Base-by-base conservation (phyloP, 2,797 vertebrate genomes). In the Triplophysa yarkandensis region DNA sequence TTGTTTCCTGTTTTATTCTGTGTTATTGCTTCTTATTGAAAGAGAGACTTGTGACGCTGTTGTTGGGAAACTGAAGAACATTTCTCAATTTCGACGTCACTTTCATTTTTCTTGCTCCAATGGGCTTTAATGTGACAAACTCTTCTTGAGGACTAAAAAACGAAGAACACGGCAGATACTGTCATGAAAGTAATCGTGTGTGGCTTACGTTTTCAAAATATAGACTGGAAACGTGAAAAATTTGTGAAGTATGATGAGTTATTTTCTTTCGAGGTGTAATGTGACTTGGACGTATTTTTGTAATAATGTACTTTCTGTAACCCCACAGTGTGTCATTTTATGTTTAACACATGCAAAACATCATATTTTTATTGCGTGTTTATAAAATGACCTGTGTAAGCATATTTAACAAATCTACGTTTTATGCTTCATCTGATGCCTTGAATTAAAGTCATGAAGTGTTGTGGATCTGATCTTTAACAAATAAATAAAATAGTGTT, bases 401-500 rank as follows among this genome's bases (percentile, higher is more conserved):
- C n/a, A n/a, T n/a, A n/a, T n/a, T n/a, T n/a, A n/a, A n/a, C n/a
- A n/a, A n/a, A n/a, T n/a, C n/a, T 62, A 25, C 70, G 41, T 23
- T 30, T 58, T 44, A 19, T 41, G 34, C 21, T 27, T 73, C 23
- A 14, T 48, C 6, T 3, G 72, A 46, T 74, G 63, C 16, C 6
- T 60, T 71, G 17, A 34, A 54, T 55, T 58, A 11, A 13, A 23
- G 21, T 67, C 19, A 32, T 32, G 14, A 32, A 11, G 41, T 48
- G 8, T 27, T 48, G 55, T 34, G 25, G n/a, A n/a, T 43, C 70
- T 78, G 7, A 66, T 64, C 72, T 46, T 73, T 64, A 63, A 60
- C 44, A 57, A 81, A 83, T 82, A 82, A 82, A 83, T 25, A 5
- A 82, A 82, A 83, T 25, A 5, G 3, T 46, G 9, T 62, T 46